Conservation (phyloP, 1,140 invertebrate genomes). For the Heliconius congener region DNA sequence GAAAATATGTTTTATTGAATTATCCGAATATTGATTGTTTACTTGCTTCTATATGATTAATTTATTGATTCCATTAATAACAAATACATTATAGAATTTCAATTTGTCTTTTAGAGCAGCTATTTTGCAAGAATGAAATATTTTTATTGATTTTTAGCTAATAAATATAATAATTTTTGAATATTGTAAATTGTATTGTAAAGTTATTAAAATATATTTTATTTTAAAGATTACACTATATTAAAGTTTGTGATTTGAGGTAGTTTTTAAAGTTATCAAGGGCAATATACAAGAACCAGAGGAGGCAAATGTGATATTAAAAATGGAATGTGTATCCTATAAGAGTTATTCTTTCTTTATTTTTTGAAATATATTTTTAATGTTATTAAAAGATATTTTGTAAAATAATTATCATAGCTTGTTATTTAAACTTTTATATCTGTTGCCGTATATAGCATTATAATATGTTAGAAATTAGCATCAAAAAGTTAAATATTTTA, state of each 20-base stretch:
- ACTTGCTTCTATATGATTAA: background rate
- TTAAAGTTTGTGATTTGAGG: background rate
- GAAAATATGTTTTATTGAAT: too few relatives aligned
- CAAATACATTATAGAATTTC: conserved; percentile 7
- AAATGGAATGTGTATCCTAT: conserved; percentile 26
- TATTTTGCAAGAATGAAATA: background rate
- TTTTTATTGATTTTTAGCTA: conserved; percentile 1
- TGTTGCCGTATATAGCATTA: conserved; percentile 39
- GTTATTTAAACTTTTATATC: conserved; percentile 31
- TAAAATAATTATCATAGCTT: conserved; percentile 41
- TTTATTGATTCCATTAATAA: background rate
- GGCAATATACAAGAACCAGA: conserved; percentile 48
- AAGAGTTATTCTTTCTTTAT: conserved; percentile 29
- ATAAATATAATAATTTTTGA: conserved; percentile 4
- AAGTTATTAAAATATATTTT: conserved; percentile 6
- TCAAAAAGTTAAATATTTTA: conserved; percentile 14
- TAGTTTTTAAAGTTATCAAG: conserved; percentile 1
- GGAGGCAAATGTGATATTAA: conserved; percentile 61
- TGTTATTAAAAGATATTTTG: conserved; percentile 30
- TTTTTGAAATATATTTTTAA: conserved; percentile 40
- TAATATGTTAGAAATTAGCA: conserved; percentile 37
- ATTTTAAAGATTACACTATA: background rate
- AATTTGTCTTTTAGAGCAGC: background rate
- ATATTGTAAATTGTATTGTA: background rate
- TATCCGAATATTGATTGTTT: too few relatives aligned